These are phyloP conservation scores for Chondrosia reniformis DNA, from an alignment of 37 sponge, comb jelly and placozoan genomes.

Conservation along the genomic window DNA sequence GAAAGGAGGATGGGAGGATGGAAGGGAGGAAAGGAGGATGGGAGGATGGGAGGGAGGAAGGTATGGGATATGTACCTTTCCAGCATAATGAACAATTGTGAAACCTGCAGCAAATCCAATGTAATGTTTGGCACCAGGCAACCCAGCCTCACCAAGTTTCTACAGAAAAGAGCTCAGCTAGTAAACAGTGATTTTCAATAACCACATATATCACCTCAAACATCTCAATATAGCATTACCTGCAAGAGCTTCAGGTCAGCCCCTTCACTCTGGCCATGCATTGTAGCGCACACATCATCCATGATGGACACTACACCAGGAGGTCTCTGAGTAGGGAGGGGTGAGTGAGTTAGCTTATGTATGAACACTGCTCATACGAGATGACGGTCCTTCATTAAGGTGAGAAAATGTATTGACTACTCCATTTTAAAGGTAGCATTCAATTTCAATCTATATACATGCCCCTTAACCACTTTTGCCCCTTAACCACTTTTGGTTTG, in stretches of 20 bases:
- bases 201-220: not conserved
- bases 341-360: no score
- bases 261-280: conserved; percentile 96
- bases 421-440: no score
- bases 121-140: conserved; percentile 76
- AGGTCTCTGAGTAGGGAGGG: conserved; percentile 60
- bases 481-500: no score
- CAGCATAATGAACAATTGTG: conserved; percentile 92
- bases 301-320: conserved; percentile 93
- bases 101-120: conserved; percentile 90
- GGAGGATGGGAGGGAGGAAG: not conserved
- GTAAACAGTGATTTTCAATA: not conserved
- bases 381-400: no score
- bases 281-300: conserved; percentile 95
- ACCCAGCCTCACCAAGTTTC: conserved; percentile 76
- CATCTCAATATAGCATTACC: conserved; percentile 35
- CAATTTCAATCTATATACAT: no score
- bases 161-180: not conserved
- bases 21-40: not conserved
- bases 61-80: conserved; percentile 55
- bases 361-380: no score
- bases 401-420: no score
- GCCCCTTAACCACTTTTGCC: no score
- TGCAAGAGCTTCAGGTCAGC: conserved; percentile 91
- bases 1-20: not conserved